These are phyloP conservation scores for Crocuta crocuta DNA, from an alignment of 2,113 vertebrate genomes.

Conservation along the genomic window DNA sequence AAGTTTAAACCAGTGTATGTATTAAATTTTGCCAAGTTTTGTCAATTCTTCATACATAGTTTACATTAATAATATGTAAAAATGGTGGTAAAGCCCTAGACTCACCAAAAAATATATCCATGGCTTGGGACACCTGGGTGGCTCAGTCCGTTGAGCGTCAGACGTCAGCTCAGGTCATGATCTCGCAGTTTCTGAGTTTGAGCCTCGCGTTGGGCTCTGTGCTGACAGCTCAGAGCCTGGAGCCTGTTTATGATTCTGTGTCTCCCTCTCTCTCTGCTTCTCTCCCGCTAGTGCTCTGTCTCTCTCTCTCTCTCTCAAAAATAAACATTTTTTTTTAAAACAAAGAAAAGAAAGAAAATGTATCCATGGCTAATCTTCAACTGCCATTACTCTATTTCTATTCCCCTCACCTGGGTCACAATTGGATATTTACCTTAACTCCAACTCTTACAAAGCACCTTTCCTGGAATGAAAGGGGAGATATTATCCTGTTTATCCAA, in stretches of 20 bases:
- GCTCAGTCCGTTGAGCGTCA: no score
- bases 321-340: no score
- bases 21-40: constrained; percentile 8
- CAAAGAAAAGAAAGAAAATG: not conserved
- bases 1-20: not conserved
- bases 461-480: not conserved
- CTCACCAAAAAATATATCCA: not conserved
- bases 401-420: not conserved
- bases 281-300: no score
- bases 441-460: not conserved
- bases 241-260: no score
- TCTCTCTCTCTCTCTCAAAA: no score
- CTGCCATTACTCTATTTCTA: not conserved
- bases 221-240: no score
- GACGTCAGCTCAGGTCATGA: no score
- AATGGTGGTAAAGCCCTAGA: not conserved
- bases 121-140: no score
- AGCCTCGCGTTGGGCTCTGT: no score
- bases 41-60: not conserved
- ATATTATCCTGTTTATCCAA: not conserved
- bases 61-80: constrained; percentile 41
- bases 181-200: no score
- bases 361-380: not conserved
- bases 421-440: not conserved
- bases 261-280: no score